Evolutionary conservation across 1,140 invertebrate species (phyloP).

Genomic region (Batillaria attramentaria): DNA sequence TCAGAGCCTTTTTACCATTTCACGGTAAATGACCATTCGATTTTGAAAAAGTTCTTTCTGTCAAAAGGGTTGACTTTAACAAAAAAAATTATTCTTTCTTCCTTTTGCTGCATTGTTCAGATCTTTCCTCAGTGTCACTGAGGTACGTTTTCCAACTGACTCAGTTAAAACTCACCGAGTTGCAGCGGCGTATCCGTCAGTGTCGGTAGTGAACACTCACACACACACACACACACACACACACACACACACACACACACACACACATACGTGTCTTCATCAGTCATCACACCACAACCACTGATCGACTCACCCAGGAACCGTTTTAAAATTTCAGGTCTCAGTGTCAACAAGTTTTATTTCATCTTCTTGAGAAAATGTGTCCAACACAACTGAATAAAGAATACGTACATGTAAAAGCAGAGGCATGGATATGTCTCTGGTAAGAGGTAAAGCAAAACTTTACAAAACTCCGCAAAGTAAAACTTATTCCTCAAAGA

Average conservation of each 20-base stretch:
- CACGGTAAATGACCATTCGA: not conserved
- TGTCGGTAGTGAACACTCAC: not conserved
- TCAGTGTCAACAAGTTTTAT: too few species aligned
- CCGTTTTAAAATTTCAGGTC: too few species aligned
- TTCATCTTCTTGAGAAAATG: too few species aligned
- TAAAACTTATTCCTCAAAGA: too few species aligned
- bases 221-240: not conserved
- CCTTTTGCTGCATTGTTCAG: too few species aligned
- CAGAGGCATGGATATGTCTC: not conserved
- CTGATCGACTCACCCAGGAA: not conserved
- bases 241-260: slow-evolving; percentile 6
- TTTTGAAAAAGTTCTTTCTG: not conserved
- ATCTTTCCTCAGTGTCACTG: not conserved
- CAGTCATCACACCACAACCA: not conserved
- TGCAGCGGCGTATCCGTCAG: not conserved
- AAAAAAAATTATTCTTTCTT: not conserved
- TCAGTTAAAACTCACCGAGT: not conserved
- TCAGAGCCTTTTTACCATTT: too few species aligned
- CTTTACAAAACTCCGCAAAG: too few species aligned
- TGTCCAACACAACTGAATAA: not conserved
- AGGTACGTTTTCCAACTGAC: not conserved
- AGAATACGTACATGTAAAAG: not conserved
- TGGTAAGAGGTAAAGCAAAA: too few species aligned
- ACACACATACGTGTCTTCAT: not conserved
- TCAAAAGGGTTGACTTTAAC: not conserved